Evolutionary conservation across 2,113 vertebrate genomes (phyloP).

Genomic region (Crotophaga sulcirostris): DNA sequence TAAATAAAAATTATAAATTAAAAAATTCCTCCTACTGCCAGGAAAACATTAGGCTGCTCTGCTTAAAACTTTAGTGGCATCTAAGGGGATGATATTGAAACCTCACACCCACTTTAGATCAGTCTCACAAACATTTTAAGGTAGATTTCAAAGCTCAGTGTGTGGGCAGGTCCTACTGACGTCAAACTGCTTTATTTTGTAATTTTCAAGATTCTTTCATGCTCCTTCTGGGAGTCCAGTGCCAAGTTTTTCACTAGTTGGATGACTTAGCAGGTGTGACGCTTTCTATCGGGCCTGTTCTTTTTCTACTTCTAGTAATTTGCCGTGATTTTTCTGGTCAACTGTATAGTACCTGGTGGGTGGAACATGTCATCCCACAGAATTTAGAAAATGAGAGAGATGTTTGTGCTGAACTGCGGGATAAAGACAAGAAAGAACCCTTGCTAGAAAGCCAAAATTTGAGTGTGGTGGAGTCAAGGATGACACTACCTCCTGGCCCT

Average conservation of each 20-base stretch:
- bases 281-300: not conserved
- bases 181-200: not conserved
- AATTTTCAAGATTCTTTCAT: not conserved
- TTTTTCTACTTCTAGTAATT: not conserved
- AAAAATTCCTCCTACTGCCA: not conserved
- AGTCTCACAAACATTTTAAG: not conserved
- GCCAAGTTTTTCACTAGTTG: not conserved
- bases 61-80: not conserved
- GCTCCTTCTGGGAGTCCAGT: not conserved
- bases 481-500: conserved; percentile 51
- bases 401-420: conserved; percentile 17
- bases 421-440: conserved; percentile 23
- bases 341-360: not conserved
- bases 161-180: not conserved
- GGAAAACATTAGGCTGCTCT: not conserved
- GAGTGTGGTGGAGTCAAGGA: conserved; percentile 23
- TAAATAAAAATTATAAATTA: not conserved
- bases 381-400: not conserved
- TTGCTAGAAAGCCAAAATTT: conserved; percentile 10
- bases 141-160: not conserved
- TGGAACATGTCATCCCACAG: not conserved
- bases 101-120: not conserved
- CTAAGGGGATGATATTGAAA: not conserved
- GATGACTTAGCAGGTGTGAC: not conserved
- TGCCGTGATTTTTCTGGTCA: not conserved